Base-by-base conservation (phyloP, 2,888 invertebrate genomes). In the Eupsilia transversa region DNA sequence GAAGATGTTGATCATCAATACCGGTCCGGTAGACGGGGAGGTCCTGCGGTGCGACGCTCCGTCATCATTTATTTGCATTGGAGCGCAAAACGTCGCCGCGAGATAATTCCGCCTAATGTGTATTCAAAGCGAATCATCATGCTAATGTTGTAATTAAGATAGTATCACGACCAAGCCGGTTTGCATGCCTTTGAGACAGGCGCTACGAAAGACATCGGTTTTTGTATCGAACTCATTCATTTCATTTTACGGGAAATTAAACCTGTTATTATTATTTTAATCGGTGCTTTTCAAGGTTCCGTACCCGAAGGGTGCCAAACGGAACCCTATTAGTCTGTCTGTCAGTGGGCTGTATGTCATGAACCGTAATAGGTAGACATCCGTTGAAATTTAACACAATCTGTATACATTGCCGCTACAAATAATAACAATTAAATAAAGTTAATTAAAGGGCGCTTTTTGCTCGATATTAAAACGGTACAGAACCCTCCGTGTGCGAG, bases 71-170 rank as follows among this genome's bases (percentile, higher is more conserved):
- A 89, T 91, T 90, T 88, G 89, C 89, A 90, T 90, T 84, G 79
- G 74, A 87, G 80, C 85, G 88, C 90, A 88, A 90, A 90, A 91
- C 89, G 87, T 88, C 86, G 82, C 86, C 80, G 56, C 81, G 73
- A 81, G 87, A 86, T 88, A 89, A 86, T 84, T 86, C 76, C 80
- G 69, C 86, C 85, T 91, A 89, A 91, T 91, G 89, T 87, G 89
- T 91, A 92, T 92, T 91, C 91, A 89, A 89, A 89, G 88, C 90
- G 87, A 89, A 93, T 92, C 90, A 91, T 92, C 91, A 94, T 93
- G 92, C 91, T 93, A 94, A 94, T 94, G 91, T 91, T 89, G 89
- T 92, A 90, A 94, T 94, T 93, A 92, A 92, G 92, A 94, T 94
- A 90, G 91, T 92, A 89, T 89, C 89, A 63, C 73, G 65, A 59